Percentiles rank a stretch among this genome's conserved stretches.
Conservation (phyloP, 2,888 invertebrate species). For the Idaea dimidiata region DNA sequence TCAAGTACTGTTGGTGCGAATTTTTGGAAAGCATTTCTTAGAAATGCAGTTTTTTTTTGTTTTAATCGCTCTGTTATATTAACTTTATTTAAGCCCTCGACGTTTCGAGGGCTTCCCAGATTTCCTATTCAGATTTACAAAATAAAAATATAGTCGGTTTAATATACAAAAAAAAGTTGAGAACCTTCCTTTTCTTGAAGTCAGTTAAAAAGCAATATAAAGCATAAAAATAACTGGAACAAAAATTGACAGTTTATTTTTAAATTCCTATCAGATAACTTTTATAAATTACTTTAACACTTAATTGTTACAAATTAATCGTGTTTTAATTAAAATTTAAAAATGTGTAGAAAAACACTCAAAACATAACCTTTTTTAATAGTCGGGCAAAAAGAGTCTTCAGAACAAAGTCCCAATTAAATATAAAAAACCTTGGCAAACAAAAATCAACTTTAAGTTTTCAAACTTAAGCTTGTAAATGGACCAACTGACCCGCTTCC, state of each 20-base stretch:
- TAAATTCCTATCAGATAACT: too few relatives aligned
- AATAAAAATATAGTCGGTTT: too few relatives aligned
- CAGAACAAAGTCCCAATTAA: background rate
- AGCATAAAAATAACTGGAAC: background rate
- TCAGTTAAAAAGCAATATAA: background rate
- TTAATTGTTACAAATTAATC: too few relatives aligned
- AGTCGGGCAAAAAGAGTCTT: background rate
- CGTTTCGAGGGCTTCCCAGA: too few relatives aligned
- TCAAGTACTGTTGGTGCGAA: too few relatives aligned
- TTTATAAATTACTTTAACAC: too few relatives aligned
- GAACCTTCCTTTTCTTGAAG: background rate
- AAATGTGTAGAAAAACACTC: too few relatives aligned
- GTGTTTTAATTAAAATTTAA: too few relatives aligned
- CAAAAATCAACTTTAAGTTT: background rate
- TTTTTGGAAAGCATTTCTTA: too few relatives aligned
- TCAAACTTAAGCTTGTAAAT: constrained; percentile 31
- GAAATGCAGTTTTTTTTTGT: background rate
- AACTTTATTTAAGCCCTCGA: background rate
- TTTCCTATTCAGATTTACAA: too few relatives aligned
- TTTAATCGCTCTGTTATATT: background rate
- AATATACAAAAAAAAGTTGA: background rate
- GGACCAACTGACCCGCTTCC: constrained; percentile 64
- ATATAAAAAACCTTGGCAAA: background rate
- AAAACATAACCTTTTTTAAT: background rate
- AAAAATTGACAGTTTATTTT: too few relatives aligned